Conservation (phyloP, 1,140 invertebrate species). For the Orchesella cincta region DNA sequence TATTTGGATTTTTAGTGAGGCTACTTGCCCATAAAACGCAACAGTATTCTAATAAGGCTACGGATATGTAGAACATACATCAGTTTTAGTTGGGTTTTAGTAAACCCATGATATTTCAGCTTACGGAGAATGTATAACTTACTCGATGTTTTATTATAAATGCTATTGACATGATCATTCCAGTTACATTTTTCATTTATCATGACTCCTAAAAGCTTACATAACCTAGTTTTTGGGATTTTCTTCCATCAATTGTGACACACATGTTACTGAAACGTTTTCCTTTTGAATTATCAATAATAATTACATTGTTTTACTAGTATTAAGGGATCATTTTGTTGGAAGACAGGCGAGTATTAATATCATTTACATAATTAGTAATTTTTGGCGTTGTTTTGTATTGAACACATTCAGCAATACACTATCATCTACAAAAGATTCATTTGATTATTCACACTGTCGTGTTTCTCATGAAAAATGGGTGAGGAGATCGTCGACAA, state of each 20-base stretch:
- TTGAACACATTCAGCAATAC: not conserved
- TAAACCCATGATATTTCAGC: too few species aligned
- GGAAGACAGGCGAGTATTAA: not conserved
- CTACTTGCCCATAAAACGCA: too few species aligned
- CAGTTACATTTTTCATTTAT: not conserved
- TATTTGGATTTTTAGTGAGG: too few species aligned
- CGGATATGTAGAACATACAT: too few species aligned
- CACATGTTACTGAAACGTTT: not conserved
- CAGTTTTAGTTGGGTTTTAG: too few species aligned
- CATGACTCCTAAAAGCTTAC: not conserved
- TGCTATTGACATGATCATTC: not conserved
- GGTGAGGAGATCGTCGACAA: not conserved
- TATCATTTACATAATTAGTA: too few species aligned
- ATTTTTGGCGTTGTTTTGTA: not conserved
- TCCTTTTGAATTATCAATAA: not conserved
- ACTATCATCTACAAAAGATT: constrained; percentile 1
- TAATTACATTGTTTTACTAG: not conserved
- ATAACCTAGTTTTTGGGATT: not conserved
- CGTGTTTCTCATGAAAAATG: not conserved
- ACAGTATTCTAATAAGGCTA: too few species aligned
- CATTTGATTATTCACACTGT: not conserved
- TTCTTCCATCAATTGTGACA: not conserved
- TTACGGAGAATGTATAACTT: not conserved
- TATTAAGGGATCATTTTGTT: not conserved
- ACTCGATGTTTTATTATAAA: not conserved